These are phyloP conservation scores for Blennius ocellaris DNA, from an alignment of 2,113 vertebrate genomes.

Conservation along the genomic window DNA sequence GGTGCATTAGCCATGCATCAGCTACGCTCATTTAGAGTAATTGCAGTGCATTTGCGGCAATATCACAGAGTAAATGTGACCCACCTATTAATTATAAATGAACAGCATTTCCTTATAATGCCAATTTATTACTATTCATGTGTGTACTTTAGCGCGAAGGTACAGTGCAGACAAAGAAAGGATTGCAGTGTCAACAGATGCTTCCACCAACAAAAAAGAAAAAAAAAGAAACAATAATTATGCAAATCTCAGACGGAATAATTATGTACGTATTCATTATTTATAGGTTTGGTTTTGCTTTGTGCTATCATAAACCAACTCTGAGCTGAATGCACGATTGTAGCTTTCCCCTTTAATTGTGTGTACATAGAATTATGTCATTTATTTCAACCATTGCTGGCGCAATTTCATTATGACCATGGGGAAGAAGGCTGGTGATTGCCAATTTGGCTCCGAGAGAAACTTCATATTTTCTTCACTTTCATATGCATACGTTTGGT, in stretches of 20 bases:
- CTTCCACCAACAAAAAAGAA: constrained; percentile 61
- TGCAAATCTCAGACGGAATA: constrained; percentile 85
- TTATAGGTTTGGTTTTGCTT: constrained; percentile 83
- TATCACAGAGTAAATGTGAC: constrained; percentile 68
- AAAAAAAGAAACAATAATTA: constrained; percentile 82
- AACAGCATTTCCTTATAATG: constrained; percentile 71
- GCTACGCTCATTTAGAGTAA: constrained; percentile 66
- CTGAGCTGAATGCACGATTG: constrained; percentile 80
- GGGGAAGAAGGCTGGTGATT: constrained; percentile 79
- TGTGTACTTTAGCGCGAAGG: constrained; percentile 69
- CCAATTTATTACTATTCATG: constrained; percentile 71
- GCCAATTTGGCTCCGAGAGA: constrained; percentile 81
- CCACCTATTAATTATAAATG: constrained; percentile 79
- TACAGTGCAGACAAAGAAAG: constrained; percentile 70
- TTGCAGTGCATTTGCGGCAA: constrained; percentile 64
- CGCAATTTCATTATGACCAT: constrained; percentile 83
- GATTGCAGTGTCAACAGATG: constrained; percentile 80
- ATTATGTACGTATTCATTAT: constrained; percentile 86
- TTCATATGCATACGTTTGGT: constrained; percentile 81
- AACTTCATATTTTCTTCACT: constrained; percentile 81
- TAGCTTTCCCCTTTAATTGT: constrained; percentile 84
- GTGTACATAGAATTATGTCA: constrained; percentile 83
- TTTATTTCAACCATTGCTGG: constrained; percentile 83
- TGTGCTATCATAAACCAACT: constrained; percentile 82
- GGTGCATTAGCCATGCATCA: constrained; percentile 36